phyloP scores from a whole-genome alignment of 2,888 invertebrate genomes.

The Rutpela maculata region DNA sequence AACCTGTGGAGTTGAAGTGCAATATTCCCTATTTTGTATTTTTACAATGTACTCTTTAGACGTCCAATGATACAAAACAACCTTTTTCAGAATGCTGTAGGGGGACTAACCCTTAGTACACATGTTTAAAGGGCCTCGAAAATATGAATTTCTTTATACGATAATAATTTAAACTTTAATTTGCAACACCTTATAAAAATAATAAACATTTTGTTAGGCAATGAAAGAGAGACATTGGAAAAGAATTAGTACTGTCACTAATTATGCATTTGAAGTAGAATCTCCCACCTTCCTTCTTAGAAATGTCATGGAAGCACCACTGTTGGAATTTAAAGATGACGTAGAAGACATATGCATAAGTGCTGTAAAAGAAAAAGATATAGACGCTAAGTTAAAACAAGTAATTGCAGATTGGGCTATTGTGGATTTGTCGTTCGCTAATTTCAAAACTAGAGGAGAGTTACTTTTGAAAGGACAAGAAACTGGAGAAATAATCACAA shows the following conservation, averaged over 20 bases:
- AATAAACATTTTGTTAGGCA: conserved; percentile 67
- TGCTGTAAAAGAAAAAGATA: conserved; percentile 93
- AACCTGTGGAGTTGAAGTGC: too few species aligned
- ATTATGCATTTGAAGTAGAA: conserved; percentile 85
- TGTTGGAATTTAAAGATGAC: conserved; percentile 88
- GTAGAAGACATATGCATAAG: conserved; percentile 95
- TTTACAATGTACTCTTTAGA: too few species aligned
- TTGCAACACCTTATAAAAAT: neutral
- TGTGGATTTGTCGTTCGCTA: conserved; percentile 82
- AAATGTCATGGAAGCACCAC: conserved; percentile 89
- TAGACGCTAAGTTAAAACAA: conserved; percentile 90
- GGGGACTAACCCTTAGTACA: too few species aligned
- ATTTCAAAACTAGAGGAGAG: conserved; percentile 90
- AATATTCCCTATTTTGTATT: too few species aligned
- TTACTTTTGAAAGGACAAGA: conserved; percentile 85
- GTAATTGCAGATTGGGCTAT: conserved; percentile 88
- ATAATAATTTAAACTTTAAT: too few species aligned
- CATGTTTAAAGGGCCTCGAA: too few species aligned
- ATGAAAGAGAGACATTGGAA: conserved; percentile 77
- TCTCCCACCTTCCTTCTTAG: conserved; percentile 87
- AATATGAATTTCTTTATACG: too few species aligned
- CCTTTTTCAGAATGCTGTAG: too few species aligned
- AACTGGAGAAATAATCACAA: conserved; percentile 84
- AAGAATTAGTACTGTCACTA: conserved; percentile 77
- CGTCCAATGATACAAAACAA: too few species aligned